Evolutionary conservation across 2,797 vertebrate genomes (phyloP).

Genomic region (Chelmon rostratus): DNA sequence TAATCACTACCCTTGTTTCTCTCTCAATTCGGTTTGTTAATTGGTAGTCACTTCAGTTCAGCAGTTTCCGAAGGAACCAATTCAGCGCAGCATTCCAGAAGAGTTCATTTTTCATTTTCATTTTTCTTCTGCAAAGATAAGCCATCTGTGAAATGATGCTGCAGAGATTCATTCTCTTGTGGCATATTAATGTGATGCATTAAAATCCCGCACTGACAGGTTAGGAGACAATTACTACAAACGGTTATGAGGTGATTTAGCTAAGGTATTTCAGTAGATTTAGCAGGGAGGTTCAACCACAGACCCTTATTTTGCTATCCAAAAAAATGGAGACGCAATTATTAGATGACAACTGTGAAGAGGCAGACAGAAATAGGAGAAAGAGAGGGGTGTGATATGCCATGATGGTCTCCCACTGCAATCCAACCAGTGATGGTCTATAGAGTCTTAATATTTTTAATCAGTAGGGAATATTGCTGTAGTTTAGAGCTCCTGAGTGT

Average conservation of each 20-base stretch:
- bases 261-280: slow-evolving; percentile 27
- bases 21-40: slow-evolving; percentile 45
- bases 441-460: slow-evolving; percentile 21
- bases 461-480: not conserved
- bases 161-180: slow-evolving; percentile 59
- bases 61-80: slow-evolving; percentile 41
- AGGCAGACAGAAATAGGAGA: too few species aligned
- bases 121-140: slow-evolving; percentile 67
- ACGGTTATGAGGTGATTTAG: slow-evolving; percentile 37
- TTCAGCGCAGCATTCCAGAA: slow-evolving; percentile 58
- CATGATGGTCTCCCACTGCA: not conserved
- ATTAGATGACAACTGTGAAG: not conserved
- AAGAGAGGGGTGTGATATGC: not conserved
- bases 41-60: slow-evolving; percentile 47
- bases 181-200: slow-evolving; percentile 70
- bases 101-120: slow-evolving; percentile 67
- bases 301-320: not conserved
- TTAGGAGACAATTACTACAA: slow-evolving; percentile 45
- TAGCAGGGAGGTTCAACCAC: slow-evolving; percentile 12
- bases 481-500: slow-evolving; percentile 20
- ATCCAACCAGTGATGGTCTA: not conserved
- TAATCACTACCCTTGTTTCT: slow-evolving; percentile 49
- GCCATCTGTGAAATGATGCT: slow-evolving; percentile 75
- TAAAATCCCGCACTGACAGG: slow-evolving; percentile 63
- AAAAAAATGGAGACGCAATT: not conserved